phyloP scores from a whole-genome alignment of 1,140 invertebrate species.

The Octopus sinensis region DNA sequence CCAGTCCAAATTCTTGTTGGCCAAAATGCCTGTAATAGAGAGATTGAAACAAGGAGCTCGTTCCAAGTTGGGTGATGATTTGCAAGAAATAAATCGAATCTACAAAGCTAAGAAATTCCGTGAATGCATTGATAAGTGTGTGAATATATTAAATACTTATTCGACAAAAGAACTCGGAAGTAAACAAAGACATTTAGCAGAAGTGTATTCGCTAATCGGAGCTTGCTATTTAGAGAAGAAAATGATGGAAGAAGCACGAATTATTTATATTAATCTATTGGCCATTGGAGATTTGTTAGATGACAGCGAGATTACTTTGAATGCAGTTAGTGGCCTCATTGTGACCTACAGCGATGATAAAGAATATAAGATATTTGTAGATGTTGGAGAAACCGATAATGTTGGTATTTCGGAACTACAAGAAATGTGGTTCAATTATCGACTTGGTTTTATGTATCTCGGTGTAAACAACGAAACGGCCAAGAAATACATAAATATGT shows the following conservation, averaged over 20 bases:
- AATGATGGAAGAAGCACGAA: neutral
- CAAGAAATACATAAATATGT: neutral
- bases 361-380: neutral
- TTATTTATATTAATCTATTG: neutral
- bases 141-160: neutral
- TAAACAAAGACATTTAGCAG: neutral
- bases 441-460: neutral
- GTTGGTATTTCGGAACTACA: neutral
- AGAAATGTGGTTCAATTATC: neutral
- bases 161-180: neutral
- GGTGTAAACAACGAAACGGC: neutral
- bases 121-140: neutral
- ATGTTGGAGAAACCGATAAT: neutral
- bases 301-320: neutral
- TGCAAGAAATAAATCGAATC: neutral
- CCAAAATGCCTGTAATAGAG: neutral
- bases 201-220: neutral
- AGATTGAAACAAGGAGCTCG: neutral
- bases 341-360: neutral
- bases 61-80: neutral
- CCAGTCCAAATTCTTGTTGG: neutral
- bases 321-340: neutral
- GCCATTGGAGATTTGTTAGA: neutral
- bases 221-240: neutral
- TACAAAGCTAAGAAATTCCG: neutral